Evolutionary conservation across 2,113 vertebrate genomes (phyloP), one percentile per base, ranked within the genome.

Genomic region (Sinocyclocheilus anshuiensis): DNA sequence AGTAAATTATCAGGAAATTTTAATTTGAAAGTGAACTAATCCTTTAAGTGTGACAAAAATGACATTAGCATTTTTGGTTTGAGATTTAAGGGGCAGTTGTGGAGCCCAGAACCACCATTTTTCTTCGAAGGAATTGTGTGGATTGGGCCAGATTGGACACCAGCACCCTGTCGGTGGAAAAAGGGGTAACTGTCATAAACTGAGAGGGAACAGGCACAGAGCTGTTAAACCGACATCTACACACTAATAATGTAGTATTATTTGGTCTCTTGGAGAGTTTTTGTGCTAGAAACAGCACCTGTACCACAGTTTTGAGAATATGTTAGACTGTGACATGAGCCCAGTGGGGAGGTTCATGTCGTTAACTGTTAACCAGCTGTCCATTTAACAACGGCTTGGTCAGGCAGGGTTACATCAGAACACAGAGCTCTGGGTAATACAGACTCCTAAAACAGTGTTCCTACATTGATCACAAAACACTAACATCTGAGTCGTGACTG

Each of bases 171-270:
- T 45, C 36, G 1, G 61, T 48, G 39, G 36, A 65, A 18, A 45
- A 81, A 11, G 36, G 36, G 57, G 59, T 65, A 45, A 91, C 90
- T 91, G 90, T 86, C 88, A 55, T 89, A 85, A 92, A 74, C 75
- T 77, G 65, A 79, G 65, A 39, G 81, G 80, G 71, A 77, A 55
- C 78, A 65, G 88, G 84, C 55, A 87, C 3, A 2, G 84, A 87
- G 89, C 90, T 89, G 89, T 91, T 91, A 90, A 88, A 67, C 65
- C 15, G 69, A 91, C 87, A 86, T 90, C 77, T 87, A 89, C 88
- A 90, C 88, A 85, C 82, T 84, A 61, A 90, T 90, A 86, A 89
- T 89, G 81, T 88, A 90, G 90, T 90, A 85, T 89, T 92, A 91
- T 91, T 90, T 67, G 85, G 83, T 88, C 91, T 91, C 84, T 89